phyloP scores from a whole-genome alignment of 2,113 vertebrate species.

The Butastur rufipennis region DNA sequence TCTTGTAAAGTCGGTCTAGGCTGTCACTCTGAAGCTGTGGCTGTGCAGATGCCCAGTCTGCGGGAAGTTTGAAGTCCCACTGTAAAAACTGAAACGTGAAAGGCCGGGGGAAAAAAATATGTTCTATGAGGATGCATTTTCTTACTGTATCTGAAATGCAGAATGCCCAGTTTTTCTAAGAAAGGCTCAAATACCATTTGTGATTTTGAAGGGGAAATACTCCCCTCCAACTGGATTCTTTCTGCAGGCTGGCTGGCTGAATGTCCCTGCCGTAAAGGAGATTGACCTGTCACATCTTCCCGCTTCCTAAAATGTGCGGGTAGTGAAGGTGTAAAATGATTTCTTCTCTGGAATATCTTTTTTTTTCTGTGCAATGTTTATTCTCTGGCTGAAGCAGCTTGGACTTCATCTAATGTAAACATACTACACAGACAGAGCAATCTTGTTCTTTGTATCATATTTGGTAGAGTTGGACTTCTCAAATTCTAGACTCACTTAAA shows the following conservation, averaged over 20 bases:
- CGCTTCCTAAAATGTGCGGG: background rate
- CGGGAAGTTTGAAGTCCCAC: background rate
- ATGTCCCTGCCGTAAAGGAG: background rate
- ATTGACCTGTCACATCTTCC: background rate
- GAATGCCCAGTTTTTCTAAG: background rate
- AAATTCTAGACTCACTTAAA: background rate
- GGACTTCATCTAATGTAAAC: background rate
- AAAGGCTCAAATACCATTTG: background rate
- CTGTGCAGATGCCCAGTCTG: fast-evolving
- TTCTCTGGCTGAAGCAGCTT: background rate
- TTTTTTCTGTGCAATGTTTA: background rate
- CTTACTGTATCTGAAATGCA: background rate
- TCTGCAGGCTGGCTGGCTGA: background rate
- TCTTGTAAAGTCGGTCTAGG: background rate
- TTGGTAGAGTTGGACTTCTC: background rate
- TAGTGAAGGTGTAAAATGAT: background rate
- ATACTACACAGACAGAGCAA: background rate
- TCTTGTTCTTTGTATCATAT: background rate
- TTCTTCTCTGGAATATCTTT: background rate
- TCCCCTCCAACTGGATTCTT: background rate
- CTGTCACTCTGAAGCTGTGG: background rate
- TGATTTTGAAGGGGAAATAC: background rate
- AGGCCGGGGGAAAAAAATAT: no score
- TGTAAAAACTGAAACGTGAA: background rate
- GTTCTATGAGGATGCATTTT: background rate